Evolutionary conservation across 1,140 invertebrate genomes (phyloP).

Genomic region (Anastatus disparis): DNA sequence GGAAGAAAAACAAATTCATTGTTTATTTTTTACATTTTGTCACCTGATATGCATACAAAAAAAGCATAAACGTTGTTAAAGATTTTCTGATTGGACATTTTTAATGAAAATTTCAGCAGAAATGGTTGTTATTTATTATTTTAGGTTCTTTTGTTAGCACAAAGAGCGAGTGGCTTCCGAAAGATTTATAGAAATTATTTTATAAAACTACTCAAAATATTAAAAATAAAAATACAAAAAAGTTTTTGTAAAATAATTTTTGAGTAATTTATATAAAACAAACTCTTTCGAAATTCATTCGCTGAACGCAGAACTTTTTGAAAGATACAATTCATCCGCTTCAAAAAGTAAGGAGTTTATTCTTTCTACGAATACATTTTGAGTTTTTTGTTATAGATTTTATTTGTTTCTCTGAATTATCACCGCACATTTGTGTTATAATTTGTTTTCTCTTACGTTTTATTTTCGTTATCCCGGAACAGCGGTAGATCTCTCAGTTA

Average conservation of each 20-base stretch:
- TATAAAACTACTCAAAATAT: neutral
- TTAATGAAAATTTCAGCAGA: constrained; percentile 5
- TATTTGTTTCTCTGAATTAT: constrained; percentile 51
- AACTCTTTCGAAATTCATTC: constrained; percentile 43
- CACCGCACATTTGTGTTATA: constrained; percentile 54
- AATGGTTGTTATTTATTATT: constrained; percentile 56
- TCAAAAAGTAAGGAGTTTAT: constrained; percentile 47
- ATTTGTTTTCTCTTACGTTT: constrained; percentile 56
- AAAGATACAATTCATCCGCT: constrained; percentile 40
- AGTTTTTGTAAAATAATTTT: neutral
- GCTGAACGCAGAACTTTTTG: constrained; percentile 46
- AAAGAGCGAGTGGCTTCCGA: constrained; percentile 17
- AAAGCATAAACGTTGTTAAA: constrained; percentile 7
- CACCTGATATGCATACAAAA: too few relatives aligned
- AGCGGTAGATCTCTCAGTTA: constrained; percentile 26
- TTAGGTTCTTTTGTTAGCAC: constrained; percentile 31
- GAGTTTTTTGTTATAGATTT: constrained; percentile 50
- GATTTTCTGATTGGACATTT: neutral
- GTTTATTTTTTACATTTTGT: too few relatives aligned
- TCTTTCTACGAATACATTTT: constrained; percentile 27
- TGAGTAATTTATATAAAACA: constrained; percentile 7
- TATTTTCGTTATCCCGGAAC: constrained; percentile 55
- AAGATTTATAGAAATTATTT: constrained; percentile 23
- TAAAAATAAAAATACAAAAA: neutral
- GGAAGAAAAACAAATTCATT: too few relatives aligned